Conservation (phyloP, 1,140 invertebrate genomes). For the Thaumatotibia leucotreta region DNA sequence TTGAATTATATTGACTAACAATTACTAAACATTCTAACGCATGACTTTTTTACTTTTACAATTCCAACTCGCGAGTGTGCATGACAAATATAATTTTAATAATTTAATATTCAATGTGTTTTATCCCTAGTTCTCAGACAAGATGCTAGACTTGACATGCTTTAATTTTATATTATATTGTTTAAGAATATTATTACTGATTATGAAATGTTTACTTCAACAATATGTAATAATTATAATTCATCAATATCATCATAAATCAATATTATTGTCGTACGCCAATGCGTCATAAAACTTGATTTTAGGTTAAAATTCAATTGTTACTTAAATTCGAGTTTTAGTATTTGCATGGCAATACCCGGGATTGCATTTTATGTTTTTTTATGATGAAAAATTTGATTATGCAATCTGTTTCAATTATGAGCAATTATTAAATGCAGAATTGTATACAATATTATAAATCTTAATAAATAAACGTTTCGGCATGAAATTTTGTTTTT, state of each 20-base stretch:
- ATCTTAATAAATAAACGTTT: conserved; percentile 51
- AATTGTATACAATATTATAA: conserved; percentile 40
- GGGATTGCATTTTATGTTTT: conserved; percentile 71
- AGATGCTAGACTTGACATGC: conserved; percentile 54
- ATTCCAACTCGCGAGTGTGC: conserved; percentile 67
- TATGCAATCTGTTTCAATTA: conserved; percentile 60
- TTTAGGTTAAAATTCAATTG: conserved; percentile 48
- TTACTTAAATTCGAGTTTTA: conserved; percentile 68
- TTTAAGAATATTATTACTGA: conserved; percentile 35
- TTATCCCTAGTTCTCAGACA: conserved; percentile 41
- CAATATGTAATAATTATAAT: conserved; percentile 42
- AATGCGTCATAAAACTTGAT: conserved; percentile 67
- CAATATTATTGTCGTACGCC: conserved; percentile 49
- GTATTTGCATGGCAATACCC: conserved; percentile 68
- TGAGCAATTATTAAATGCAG: conserved; percentile 26
- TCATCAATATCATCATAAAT: conserved; percentile 29
- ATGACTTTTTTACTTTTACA: conserved; percentile 66
- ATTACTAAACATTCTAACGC: conserved; percentile 71
- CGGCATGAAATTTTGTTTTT: conserved; percentile 40
- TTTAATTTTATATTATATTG: conserved; percentile 40
- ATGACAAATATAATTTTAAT: conserved; percentile 48
- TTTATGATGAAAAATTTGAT: conserved; percentile 69
- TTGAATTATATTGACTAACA: conserved; percentile 73
- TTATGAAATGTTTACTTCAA: conserved; percentile 72
- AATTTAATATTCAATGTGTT: conserved; percentile 39